These are phyloP conservation scores for Tursiops truncatus DNA, from an alignment of 2,113 vertebrate species.

Conservation along the genomic window DNA sequence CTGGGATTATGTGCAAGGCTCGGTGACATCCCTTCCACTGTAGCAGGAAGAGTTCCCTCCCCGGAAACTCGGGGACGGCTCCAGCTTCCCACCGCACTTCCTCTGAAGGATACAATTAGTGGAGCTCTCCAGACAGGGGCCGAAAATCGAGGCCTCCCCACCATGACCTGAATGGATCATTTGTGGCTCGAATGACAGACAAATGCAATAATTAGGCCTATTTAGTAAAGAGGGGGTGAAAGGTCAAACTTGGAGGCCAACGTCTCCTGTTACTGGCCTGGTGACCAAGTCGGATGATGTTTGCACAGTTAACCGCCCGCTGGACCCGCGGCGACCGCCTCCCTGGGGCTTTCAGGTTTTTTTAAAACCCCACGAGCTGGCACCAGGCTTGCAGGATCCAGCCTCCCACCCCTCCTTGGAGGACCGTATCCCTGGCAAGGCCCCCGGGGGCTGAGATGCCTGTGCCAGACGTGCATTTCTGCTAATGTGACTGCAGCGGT, in stretches of 20 bases:
- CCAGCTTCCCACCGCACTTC: slow-evolving; percentile 59
- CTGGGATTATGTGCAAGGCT: not conserved
- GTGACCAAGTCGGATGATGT: slow-evolving; percentile 77
- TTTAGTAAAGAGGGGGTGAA: slow-evolving; percentile 91
- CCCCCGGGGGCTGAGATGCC: not conserved
- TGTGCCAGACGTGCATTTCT: accelerated
- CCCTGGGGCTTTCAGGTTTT: not conserved
- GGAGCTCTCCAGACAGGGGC: slow-evolving; percentile 74
- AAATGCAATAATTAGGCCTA: slow-evolving; percentile 93
- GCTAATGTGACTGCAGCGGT: not conserved
- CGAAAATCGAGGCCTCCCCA: slow-evolving; percentile 78
- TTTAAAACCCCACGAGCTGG: not conserved
- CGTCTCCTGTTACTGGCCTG: slow-evolving; percentile 85
- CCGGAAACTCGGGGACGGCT: slow-evolving; percentile 58
- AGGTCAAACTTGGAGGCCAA: slow-evolving; percentile 88
- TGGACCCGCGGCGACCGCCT: not conserved
- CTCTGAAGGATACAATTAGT: slow-evolving; percentile 84
- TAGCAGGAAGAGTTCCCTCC: slow-evolving; percentile 12
- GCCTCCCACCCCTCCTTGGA: accelerated
- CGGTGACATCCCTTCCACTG: not conserved
- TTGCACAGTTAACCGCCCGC: slow-evolving; percentile 74
- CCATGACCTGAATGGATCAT: slow-evolving; percentile 89
- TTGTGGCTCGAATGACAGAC: slow-evolving; percentile 93
- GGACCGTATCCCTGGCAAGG: slow-evolving; percentile 11
- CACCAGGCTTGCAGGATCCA: accelerated